phyloP scores from a whole-genome alignment of 2,888 invertebrate species.

The Hoplodrina blanda region DNA sequence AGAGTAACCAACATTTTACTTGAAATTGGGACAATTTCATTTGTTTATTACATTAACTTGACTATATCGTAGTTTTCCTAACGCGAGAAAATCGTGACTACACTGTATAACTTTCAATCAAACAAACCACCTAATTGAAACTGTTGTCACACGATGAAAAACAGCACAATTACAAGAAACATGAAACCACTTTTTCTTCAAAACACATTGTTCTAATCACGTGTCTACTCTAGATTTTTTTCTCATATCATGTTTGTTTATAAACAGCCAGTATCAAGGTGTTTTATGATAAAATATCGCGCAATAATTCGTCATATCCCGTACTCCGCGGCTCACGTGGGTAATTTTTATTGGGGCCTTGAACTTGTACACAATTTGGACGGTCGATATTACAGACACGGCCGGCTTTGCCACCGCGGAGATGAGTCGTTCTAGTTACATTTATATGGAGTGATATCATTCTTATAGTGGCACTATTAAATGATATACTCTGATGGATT shows the following conservation, averaged over 20 bases:
- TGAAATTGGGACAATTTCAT: not conserved
- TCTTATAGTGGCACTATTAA: slow-evolving; percentile 66
- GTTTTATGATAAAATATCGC: slow-evolving; percentile 66
- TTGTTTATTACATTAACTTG: not conserved
- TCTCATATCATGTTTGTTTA: slow-evolving; percentile 52
- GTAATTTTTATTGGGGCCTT: slow-evolving; percentile 88
- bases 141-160: slow-evolving; percentile 60
- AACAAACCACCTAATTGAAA: slow-evolving; percentile 48
- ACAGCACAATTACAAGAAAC: slow-evolving; percentile 37
- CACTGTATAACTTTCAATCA: slow-evolving; percentile 44
- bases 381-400: slow-evolving; percentile 86
- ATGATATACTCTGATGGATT: slow-evolving; percentile 46
- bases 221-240: slow-evolving; percentile 41
- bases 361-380: slow-evolving; percentile 87
- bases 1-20: slow-evolving; percentile 11
- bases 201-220: slow-evolving; percentile 49
- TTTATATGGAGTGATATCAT: slow-evolving; percentile 80
- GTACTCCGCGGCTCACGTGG: slow-evolving; percentile 77
- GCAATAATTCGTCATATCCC: slow-evolving; percentile 76
- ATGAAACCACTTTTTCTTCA: slow-evolving; percentile 47
- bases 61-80: slow-evolving; percentile 9
- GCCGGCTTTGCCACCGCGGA: slow-evolving; percentile 72
- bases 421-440: slow-evolving; percentile 74
- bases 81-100: slow-evolving; percentile 43
- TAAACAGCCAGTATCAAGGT: slow-evolving; percentile 66